Percentiles rank a stretch among this genome's conserved stretches.
These are phyloP conservation scores for Dinoponera quadriceps DNA, from an alignment of 1,140 invertebrate species.

Conservation along the genomic window DNA sequence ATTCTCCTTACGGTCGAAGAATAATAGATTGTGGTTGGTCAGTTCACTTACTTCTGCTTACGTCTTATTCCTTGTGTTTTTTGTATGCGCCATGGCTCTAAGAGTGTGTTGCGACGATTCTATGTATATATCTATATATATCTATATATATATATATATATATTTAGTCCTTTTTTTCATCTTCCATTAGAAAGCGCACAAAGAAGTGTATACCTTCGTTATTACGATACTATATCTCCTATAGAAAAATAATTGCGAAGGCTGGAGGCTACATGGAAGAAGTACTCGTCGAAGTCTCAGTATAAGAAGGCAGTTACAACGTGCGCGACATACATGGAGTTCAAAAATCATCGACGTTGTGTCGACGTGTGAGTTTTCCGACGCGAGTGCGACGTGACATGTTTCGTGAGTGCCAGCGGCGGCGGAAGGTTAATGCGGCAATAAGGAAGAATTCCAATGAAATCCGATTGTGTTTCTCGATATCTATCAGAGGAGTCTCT, in stretches of 20 bases:
- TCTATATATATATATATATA: background rate
- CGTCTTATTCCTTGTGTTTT: no score
- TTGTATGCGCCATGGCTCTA: no score
- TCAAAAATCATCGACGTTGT: background rate
- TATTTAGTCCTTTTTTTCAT: slow-evolving; percentile 10
- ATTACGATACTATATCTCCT: slow-evolving; percentile 42
- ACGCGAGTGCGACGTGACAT: slow-evolving; percentile 2
- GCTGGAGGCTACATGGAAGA: slow-evolving; percentile 54
- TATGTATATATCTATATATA: slow-evolving; percentile 2
- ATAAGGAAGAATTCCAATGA: slow-evolving; percentile 67
- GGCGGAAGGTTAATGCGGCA: slow-evolving; percentile 63
- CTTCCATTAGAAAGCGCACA: slow-evolving; percentile 15
- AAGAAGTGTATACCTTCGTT: slow-evolving; percentile 60
- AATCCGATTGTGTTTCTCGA: slow-evolving; percentile 30
- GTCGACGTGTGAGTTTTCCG: slow-evolving; percentile 6
- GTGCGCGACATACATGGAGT: slow-evolving; percentile 20
- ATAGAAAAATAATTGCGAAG: slow-evolving; percentile 58
- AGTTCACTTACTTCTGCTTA: no score
- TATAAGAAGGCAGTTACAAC: slow-evolving; percentile 46
- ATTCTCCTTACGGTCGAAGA: no score
- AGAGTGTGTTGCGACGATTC: background rate
- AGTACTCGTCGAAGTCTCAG: slow-evolving; percentile 39
- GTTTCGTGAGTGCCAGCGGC: slow-evolving; percentile 30
- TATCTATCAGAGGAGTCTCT: slow-evolving; percentile 32
- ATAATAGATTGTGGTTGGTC: no score